A percentile compares a stretch with the other conserved stretches of the same genome.
Conservation (phyloP, 2,113 vertebrate species). For the Mixornis gularis region DNA sequence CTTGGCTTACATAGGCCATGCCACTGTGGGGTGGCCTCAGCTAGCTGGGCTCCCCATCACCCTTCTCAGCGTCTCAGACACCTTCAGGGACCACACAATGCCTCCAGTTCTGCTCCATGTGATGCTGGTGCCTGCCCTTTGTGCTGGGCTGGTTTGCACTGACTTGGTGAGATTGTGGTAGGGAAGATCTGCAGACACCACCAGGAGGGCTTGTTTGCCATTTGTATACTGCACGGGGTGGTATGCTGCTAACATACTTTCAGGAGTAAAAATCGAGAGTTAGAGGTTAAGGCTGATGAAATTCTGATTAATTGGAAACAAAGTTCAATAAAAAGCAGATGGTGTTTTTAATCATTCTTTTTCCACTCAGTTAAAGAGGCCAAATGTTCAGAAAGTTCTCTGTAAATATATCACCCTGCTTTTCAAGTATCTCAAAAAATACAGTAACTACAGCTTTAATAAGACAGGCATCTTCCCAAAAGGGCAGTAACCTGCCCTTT, state of each 20-base stretch:
- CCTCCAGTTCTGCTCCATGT: neutral
- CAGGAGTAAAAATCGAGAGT: neutral
- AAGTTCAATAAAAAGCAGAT: conserved; percentile 12
- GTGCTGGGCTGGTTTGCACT: neutral
- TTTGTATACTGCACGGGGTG: neutral
- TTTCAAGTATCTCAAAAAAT: neutral
- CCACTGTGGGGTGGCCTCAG: neutral
- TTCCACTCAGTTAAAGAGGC: neutral
- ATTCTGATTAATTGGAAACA: neutral
- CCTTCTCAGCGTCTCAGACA: neutral
- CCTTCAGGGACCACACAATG: accelerated
- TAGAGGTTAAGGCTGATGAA: neutral
- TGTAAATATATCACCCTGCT: neutral
- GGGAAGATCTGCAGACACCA: neutral
- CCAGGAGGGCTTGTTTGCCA: neutral
- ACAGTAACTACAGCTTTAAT: neutral
- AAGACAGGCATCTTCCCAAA: neutral
- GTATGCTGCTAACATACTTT: neutral
- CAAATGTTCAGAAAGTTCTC: conserved; percentile 1
- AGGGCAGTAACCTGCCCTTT: neutral
- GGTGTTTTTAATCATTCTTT: neutral
- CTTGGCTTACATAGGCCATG: neutral
- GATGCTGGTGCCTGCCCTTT: too few species aligned
- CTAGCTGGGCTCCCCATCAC: neutral
- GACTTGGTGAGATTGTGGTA: neutral